Base-by-base conservation (phyloP, 2,888 invertebrate species). In the Bombyx huttoni region DNA sequence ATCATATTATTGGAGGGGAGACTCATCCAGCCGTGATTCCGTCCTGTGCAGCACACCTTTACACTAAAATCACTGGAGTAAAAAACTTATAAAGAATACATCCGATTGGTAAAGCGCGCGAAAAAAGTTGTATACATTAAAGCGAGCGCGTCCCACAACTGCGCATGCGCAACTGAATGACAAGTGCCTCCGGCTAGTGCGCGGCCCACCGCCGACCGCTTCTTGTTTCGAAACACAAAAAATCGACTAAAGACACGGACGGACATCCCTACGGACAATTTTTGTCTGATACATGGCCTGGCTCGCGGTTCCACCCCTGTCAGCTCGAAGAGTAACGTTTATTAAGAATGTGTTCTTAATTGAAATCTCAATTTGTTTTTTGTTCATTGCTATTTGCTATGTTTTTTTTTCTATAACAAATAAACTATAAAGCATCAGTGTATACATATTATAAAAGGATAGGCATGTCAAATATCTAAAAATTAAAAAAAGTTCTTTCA, bases 101-200 rank as follows among this genome's bases (percentile, higher is more conserved):
- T 58, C 59, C 60, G 60, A 62, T 57, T 61, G 57, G 63, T 57
- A 63, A 51, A 65, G 68, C 68, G 74, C 75, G 78, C 75, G 69
- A 75, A 75, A 78, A 73, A 55, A 61, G 57, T 73, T 74, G 65
- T 56, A 75, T 70, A 61, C 62, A 70, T 62, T 62, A 70, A 75
- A 70, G 73, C 82, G 78, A 63, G 69, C 79, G 67, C 67, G 70
- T 72, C 70, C 61, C 64, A 64, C 71, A 70, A 65, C 68, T 70
- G 84, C 86, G 84, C 73, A 63, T 73, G 81, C 80, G 81, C 85
- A 78, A 87, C 87, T 86, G 79, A 73, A 63, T 71, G 72, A 70
- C 72, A 69, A 62, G 56, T 50, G 33, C 60, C 61, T 40, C 40
- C 40, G 40, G 40, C 12, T 8, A 40, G 66, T 61, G 64, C 68